phyloP scores from a whole-genome alignment of 2,113 vertebrate species.

The Genyomyrus donnyi region DNA sequence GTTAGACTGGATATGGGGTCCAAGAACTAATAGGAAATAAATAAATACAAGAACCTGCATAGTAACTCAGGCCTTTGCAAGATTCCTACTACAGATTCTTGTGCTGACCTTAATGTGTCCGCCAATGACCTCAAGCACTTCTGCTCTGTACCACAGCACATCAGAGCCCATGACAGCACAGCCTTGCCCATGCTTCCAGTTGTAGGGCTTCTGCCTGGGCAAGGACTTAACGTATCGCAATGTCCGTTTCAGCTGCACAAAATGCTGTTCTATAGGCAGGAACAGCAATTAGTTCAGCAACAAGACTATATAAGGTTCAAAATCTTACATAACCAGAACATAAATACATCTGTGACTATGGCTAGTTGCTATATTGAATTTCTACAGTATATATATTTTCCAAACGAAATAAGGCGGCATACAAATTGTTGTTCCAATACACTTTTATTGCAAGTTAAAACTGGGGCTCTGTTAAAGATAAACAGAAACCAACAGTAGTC shows the following conservation, averaged over 20 bases:
- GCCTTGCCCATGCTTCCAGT: conserved; percentile 74
- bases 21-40: neutral
- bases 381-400: neutral
- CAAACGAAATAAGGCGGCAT: neutral
- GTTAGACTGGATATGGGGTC: neutral
- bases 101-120: conserved; percentile 65
- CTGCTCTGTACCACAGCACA: conserved; percentile 78
- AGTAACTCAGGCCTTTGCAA: neutral
- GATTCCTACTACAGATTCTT: neutral
- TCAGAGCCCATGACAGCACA: conserved; percentile 82
- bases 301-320: neutral
- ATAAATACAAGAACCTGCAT: neutral
- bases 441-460: neutral
- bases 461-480: neutral
- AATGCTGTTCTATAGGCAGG: conserved; percentile 55
- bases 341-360: neutral
- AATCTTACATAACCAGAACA: neutral
- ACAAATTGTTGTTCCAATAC: neutral
- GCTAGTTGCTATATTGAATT: neutral
- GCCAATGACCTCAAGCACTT: conserved; percentile 63
- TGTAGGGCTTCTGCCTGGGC: conserved; percentile 72
- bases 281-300: neutral
- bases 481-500: neutral
- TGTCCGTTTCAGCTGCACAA: conserved; percentile 64
- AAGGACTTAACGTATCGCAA: conserved; percentile 70